Evolutionary conservation across 2,888 invertebrate genomes (phyloP).

Genomic region (Drosophila phalerata): DNA sequence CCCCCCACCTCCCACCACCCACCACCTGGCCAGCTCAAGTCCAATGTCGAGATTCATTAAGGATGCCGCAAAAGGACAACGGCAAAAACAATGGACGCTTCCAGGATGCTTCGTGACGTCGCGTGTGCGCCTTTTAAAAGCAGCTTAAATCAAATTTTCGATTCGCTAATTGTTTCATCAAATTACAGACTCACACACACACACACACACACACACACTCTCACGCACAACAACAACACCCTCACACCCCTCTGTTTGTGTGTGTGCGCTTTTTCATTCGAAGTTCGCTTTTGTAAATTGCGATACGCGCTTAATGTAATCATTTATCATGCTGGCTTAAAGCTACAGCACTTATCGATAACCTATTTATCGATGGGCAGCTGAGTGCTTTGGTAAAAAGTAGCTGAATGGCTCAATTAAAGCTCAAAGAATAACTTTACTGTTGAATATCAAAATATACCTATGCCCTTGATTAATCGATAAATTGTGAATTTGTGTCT

Average conservation of each 20-base stretch:
- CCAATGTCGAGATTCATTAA: constrained; percentile 51
- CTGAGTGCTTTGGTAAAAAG: not conserved
- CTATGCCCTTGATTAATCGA: not conserved
- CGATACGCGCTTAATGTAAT: not conserved
- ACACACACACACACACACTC: not conserved
- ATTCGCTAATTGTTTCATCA: constrained; percentile 60
- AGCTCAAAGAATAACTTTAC: not conserved
- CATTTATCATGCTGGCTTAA: not conserved
- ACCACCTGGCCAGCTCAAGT: constrained; percentile 29
- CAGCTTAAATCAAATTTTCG: constrained; percentile 56
- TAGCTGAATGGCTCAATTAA: not conserved
- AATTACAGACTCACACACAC: constrained; percentile 26
- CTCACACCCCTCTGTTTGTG: not conserved
- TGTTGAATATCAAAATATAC: not conserved
- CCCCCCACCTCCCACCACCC: not conserved
- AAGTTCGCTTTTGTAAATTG: not conserved
- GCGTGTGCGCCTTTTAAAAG: constrained; percentile 41
- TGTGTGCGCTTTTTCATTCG: not conserved
- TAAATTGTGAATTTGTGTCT: not conserved
- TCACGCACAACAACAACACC: not conserved
- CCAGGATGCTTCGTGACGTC: constrained; percentile 1
- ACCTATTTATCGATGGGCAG: not conserved
- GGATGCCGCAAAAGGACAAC: constrained; percentile 35
- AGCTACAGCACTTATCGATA: constrained; percentile 6
- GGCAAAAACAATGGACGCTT: constrained; percentile 47